Conservation (phyloP, 2,888 invertebrate genomes). For the Fissipunctia ypsillon region DNA sequence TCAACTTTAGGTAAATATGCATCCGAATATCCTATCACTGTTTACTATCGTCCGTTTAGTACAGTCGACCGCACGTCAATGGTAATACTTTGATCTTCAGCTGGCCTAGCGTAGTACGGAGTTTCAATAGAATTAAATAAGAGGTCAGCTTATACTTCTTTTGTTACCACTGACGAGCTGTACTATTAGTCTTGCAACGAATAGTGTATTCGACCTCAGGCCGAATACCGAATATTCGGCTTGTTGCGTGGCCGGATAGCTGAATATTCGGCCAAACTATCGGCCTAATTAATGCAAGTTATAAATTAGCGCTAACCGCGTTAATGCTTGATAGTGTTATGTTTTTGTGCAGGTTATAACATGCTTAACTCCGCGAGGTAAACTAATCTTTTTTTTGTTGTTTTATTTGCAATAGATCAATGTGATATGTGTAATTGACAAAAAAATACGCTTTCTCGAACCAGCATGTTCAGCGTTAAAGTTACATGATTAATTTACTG, state of each 20-base stretch:
- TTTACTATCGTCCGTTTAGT: too few relatives aligned
- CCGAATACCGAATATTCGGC: not conserved
- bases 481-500: not conserved
- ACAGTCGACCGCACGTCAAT: too few relatives aligned
- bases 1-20: too few relatives aligned
- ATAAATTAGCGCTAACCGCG: not conserved
- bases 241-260: not conserved
- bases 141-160: too few relatives aligned
- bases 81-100: too few relatives aligned
- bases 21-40: too few relatives aligned
- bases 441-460: not conserved
- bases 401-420: not conserved
- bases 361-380: too few relatives aligned
- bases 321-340: not conserved
- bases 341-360: not conserved
- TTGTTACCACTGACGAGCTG: too few relatives aligned
- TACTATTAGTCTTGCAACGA: not conserved
- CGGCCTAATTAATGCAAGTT: too few relatives aligned
- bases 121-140: too few relatives aligned
- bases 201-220: not conserved
- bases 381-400: not conserved
- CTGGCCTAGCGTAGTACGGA: too few relatives aligned
- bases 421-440: not conserved
- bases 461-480: not conserved
- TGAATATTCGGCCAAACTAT: not conserved